Evolutionary conservation across 2,888 invertebrate genomes (phyloP), one percentile per base, ranked within the genome.

Genomic region (Parnassius mnemosyne): DNA sequence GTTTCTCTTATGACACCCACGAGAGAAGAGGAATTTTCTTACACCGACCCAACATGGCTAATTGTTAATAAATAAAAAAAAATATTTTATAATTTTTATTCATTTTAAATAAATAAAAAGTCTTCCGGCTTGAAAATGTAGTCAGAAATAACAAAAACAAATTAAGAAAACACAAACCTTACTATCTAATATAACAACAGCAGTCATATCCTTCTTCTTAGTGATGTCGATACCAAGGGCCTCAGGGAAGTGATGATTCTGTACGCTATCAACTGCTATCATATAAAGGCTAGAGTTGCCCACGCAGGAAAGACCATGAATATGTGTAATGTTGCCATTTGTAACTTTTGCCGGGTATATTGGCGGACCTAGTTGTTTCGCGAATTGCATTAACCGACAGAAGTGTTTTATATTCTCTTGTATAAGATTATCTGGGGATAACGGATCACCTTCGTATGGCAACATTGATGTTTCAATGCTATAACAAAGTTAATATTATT

Each of bases 221-320:
- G 83, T 80, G 44, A 95, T 83, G 79, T 96, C 94, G 25, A 96
- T 92, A 2, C 96, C 96, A 7, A 97, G 92, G 34, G 93, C 93
- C 76, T 95, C 94, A 0, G 96, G 95, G 76, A 97, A 95, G 73
- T 95, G 94, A 69, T 93, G 93, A 76, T 95, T 95, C 59, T 92
- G 85, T 1, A 94, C 81, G 69, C 95, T 95, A 78, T 97, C 97
- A 70, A 97, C 92, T 0, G 95, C 95, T 46, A 96, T 83, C 67
- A 90, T 84, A 57, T 88, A 78, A 61, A 91, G 60, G 49, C 79
- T 86, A 49, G 78, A 77, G 68, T 91, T 91, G 0, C 77, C 72
- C 1, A 75, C 71, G 71, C 94, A 94, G 0, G 89, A 83, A 42
- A 93, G 72, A 0, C 93, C 93, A 1, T 79, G 78, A 9, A 93